Evolutionary conservation across 2,888 invertebrate genomes (phyloP), one percentile per base, ranked within the genome.

Genomic region (Lasiommata megera): DNA sequence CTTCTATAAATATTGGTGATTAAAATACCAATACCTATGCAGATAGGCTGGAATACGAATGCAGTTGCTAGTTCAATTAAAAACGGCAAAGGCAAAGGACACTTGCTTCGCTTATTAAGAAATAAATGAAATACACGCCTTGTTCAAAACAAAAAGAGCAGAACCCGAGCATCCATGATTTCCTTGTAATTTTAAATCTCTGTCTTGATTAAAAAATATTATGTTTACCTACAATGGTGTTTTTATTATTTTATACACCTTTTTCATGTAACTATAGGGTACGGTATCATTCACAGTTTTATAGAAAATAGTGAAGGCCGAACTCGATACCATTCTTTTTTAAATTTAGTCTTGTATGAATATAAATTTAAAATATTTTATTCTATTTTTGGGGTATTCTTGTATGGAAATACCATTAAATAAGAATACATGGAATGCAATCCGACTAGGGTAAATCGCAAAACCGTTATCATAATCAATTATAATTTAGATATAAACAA

Each of bases 81-180:
- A n/a, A 46, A 81, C 76, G 70, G 70, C 69, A 67, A 61, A 73
- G 69, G 64, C 69, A 65, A 70, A 68, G 73, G 73, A 76, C 74
- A 73, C 73, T 77, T 73, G 74, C 69, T 70, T 73, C 63, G 74
- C 80, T 80, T 85, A 84, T 84, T 84, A 84, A 85, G 81, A 86
- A 82, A 80, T 81, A 82, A 85, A 83, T 82, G 77, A 78, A 82
- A 76, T 73, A 79, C 75, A 79, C 72, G 74, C 76, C 74, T 75
- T 71, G 71, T 74, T 69, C 64, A 66, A 77, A 77, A 72, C 63
- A 67, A 60, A 43, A 51, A 59, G 54, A 53, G 28, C 37, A 51
- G 11, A 46, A 29, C 16, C 16, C 16, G 72, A 74, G 70, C 52
- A 48, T 41, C n/a, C 23, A 40, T 23, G 38, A 29, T 48, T 41